Percentiles rank a stretch among this genome's conserved stretches.
Evolutionary conservation across 2,797 vertebrate species (phyloP).

Genomic region (Hozukius guyotensis): DNA sequence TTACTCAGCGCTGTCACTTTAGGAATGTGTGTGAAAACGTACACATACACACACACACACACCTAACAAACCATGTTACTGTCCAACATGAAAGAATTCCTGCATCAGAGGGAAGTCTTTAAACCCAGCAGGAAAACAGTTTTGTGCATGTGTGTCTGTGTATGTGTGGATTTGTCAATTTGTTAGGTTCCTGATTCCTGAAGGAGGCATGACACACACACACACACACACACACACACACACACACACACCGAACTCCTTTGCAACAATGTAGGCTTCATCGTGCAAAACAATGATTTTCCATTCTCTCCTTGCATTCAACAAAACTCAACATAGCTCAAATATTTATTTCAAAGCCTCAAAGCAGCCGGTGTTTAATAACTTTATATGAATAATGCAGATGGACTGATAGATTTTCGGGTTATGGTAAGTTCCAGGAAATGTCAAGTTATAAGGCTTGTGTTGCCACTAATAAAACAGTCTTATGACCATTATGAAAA

Average conservation of each 20-base stretch:
- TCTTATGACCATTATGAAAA: background rate
- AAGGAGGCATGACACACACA: conserved; percentile 7
- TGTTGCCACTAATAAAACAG: conserved; percentile 2
- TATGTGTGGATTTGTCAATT: background rate
- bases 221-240: conserved; percentile 1
- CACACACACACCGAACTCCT: background rate
- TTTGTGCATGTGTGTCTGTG: conserved; percentile 3
- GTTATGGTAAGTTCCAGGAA: background rate
- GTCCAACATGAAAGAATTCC: conserved; percentile 53
- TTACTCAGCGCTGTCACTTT: conserved; percentile 60
- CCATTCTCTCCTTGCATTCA: background rate
- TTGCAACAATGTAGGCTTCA: background rate
- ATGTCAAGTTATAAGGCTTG: background rate
- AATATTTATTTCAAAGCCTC: background rate
- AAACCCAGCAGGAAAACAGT: conserved; percentile 36
- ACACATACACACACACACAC: background rate
- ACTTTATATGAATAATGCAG: background rate
- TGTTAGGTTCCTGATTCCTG: background rate
- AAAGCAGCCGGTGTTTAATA: background rate
- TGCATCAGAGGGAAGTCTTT: conserved; percentile 44
- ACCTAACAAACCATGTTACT: conserved; percentile 23
- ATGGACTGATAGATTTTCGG: background rate
- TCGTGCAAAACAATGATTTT: background rate
- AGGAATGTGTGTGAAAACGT: conserved; percentile 49
- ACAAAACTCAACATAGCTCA: background rate